These are phyloP conservation scores for Linnaemya vulpina DNA, from an alignment of 2,888 invertebrate genomes.

Conservation along the genomic window DNA sequence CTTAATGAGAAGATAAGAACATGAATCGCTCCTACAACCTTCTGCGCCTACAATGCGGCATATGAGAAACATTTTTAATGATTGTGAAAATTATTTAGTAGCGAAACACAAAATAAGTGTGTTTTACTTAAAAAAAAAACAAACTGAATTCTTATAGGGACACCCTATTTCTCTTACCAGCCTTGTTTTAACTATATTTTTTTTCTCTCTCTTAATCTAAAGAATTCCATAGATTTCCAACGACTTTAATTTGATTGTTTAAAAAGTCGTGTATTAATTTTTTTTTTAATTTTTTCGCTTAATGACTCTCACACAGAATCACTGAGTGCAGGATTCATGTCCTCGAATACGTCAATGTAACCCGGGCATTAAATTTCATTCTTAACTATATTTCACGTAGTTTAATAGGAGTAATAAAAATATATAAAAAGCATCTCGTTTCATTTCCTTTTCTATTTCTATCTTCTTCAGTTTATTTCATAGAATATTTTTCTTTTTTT, in stretches of 20 bases:
- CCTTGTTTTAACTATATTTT: too few species aligned
- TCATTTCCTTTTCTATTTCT: constrained; percentile 7
- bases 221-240: background rate
- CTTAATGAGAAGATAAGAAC: too few species aligned
- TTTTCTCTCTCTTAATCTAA: too few species aligned
- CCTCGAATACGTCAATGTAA: constrained; percentile 26
- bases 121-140: too few species aligned
- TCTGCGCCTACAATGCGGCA: too few species aligned
- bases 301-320: background rate
- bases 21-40: too few species aligned
- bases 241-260: background rate
- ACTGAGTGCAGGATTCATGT: background rate
- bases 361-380: constrained; percentile 41
- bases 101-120: too few species aligned
- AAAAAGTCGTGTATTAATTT: background rate
- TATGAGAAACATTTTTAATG: too few species aligned
- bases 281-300: too few species aligned
- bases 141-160: too few species aligned
- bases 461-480: constrained; percentile 10
- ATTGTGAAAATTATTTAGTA: too few species aligned
- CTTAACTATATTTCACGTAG: constrained; percentile 27
- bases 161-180: too few species aligned
- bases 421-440: background rate
- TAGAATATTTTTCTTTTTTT: constrained; percentile 18
- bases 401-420: constrained; percentile 13